These are phyloP conservation scores for Ostrea denselamellosa DNA, from an alignment of 1,140 invertebrate genomes.

Conservation along the genomic window DNA sequence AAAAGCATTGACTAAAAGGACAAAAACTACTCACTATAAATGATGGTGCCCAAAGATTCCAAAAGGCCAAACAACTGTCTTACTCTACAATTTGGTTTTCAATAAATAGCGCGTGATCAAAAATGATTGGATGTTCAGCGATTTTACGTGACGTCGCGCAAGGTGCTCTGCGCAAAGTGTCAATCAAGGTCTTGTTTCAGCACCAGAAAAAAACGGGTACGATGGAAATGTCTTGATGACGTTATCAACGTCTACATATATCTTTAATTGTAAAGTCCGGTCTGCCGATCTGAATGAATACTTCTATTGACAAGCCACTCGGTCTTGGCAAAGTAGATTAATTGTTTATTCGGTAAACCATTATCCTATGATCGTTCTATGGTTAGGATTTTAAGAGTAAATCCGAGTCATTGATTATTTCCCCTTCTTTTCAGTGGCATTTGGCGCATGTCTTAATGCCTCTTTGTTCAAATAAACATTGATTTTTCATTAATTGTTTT, in stretches of 20 bases:
- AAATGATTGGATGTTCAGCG: constrained; percentile 1
- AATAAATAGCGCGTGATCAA: constrained; percentile 20
- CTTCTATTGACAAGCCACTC: neutral
- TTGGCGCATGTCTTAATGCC: neutral
- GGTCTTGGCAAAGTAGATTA: constrained; percentile 19
- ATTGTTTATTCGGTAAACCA: constrained; percentile 20
- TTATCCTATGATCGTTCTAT: neutral
- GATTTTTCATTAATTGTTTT: constrained; percentile 34
- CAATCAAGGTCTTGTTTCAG: constrained; percentile 31
- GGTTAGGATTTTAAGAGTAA: neutral
- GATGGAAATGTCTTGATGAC: constrained; percentile 9
- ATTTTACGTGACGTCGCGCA: constrained; percentile 16
- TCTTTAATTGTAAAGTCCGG: constrained; percentile 32
- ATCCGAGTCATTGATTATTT: neutral
- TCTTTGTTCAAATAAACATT: constrained; percentile 28
- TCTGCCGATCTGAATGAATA: neutral
- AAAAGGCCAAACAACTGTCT: constrained; percentile 30
- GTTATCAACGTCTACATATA: constrained; percentile 18
- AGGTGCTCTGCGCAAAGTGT: neutral
- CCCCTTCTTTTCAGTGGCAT: neutral
- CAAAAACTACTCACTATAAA: constrained; percentile 4
- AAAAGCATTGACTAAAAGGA: too few relatives aligned
- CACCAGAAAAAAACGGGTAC: neutral
- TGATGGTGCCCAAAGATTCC: neutral
- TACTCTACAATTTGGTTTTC: constrained; percentile 13